Evolutionary conservation across 2,113 vertebrate species (phyloP), one percentile per base, ranked within the genome.

Genomic region (Phoenicopterus ruber): DNA sequence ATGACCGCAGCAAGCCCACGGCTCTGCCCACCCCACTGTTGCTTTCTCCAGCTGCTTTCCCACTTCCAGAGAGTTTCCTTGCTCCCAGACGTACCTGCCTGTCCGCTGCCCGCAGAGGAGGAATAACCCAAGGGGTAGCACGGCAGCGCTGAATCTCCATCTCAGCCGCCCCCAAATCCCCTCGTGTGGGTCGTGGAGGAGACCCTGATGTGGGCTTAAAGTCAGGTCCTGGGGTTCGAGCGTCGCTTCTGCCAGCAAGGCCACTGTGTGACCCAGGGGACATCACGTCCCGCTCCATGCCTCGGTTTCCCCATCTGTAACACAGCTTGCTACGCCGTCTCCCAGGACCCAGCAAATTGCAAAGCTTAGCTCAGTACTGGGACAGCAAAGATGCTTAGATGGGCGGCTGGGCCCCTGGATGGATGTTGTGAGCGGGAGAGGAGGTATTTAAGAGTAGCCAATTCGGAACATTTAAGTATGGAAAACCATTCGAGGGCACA

Each of bases 161-260:
- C 58, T 36, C 67, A 47, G 0, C 29, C n/a, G 24, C 22, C 55
- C 40, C 52, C 19, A 2, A 6, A 13, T 36, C 17, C n/a, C 17
- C 55, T 44, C 0, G 0, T 4, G 0, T 2, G 15, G 36, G 17
- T 16, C 3, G 0, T 17, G 28, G 62, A 69, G 42, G 34, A 63
- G 19, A 10, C 29, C 28, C 55, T 52, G 49, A 1, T 5, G 11
- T 3, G 19, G 61, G 19, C 26, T 71, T 19, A 24, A 49, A 24
- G 38, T 38, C 28, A 7, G 3, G 18, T 10, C 44, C 16, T 50
- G 15, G 28, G 17, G 7, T 21, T 63, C 1, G 1, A 17, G 38
- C 3, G 15, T 44, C 36, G 4, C 31, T 77, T 71, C 46, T 57
- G 36, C 26, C 66, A 32, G 17, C 21, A 55, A 40, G 9, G 22